Evolutionary conservation across 2,888 invertebrate species (phyloP).

Genomic region (Lampropteryx suffumata): DNA sequence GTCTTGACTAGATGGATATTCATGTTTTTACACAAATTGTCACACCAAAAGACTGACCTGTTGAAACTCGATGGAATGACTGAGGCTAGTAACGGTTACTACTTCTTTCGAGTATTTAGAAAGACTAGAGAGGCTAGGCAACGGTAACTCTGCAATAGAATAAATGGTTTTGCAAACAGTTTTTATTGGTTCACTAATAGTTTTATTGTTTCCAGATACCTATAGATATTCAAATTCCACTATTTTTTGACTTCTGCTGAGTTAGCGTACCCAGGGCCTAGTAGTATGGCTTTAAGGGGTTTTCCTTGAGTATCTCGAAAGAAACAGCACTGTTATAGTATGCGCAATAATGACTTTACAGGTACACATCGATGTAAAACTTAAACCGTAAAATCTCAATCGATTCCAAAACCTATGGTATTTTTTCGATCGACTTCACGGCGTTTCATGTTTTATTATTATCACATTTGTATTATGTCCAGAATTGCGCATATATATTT

Average conservation of each 20-base stretch:
- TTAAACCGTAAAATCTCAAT: background rate
- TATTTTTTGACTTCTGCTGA: no score
- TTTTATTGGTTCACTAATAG: no score
- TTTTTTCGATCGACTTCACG: background rate
- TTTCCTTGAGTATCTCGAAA: background rate
- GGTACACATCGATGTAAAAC: slow-evolving; percentile 7
- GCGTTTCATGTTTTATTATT: background rate
- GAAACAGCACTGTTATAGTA: background rate
- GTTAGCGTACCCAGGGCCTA: no score
- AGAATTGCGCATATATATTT: slow-evolving; percentile 6
- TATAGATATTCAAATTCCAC: no score
- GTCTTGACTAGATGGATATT: slow-evolving; percentile 66
- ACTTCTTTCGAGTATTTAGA: background rate
- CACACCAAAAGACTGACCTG: slow-evolving; percentile 40
- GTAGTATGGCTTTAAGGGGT: background rate
- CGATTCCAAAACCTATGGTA: background rate
- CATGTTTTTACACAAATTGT: slow-evolving; percentile 28
- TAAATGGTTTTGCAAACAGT: no score
- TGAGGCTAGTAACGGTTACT: background rate
- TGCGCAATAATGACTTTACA: slow-evolving; percentile 8
- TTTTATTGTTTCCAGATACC: no score
- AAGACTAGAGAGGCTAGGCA: no score
- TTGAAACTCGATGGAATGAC: slow-evolving; percentile 13
- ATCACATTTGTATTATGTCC: slow-evolving; percentile 1
- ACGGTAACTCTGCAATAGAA: no score